phyloP scores from a whole-genome alignment of 2,888 invertebrate genomes.

The Mechanitis mazaeus region DNA sequence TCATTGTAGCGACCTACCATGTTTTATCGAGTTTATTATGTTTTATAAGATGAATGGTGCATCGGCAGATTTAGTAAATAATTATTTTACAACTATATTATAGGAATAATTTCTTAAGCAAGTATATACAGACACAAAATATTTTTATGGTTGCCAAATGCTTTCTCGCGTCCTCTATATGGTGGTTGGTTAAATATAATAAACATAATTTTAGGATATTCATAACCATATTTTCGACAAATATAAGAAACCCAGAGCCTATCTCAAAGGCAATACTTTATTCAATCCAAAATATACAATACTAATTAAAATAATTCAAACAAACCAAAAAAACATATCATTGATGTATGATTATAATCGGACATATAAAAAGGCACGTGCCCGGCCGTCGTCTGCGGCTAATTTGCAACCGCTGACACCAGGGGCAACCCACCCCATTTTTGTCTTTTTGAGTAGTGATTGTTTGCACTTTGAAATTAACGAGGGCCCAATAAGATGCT shows the following conservation, averaged over 20 bases:
- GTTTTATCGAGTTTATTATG: slow-evolving; percentile 34
- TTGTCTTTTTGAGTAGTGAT: slow-evolving; percentile 40
- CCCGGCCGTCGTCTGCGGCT: slow-evolving; percentile 35
- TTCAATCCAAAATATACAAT: not conserved
- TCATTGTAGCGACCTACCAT: slow-evolving; percentile 35
- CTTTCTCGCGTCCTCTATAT: too few relatives aligned
- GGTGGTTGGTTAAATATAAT: too few relatives aligned
- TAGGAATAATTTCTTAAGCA: too few relatives aligned
- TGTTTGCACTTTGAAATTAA: slow-evolving; percentile 36
- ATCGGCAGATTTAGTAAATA: not conserved
- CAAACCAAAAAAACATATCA: slow-evolving; percentile 9
- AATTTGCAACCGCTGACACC: slow-evolving; percentile 36
- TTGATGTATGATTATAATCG: slow-evolving; percentile 22
- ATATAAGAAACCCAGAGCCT: too few relatives aligned
- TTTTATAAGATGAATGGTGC: slow-evolving; percentile 15
- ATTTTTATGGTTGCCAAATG: too few relatives aligned
- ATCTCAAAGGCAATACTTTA: too few relatives aligned
- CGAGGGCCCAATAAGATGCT: slow-evolving; percentile 27
- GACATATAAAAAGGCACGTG: slow-evolving; percentile 37
- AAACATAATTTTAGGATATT: too few relatives aligned
- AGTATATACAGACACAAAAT: too few relatives aligned
- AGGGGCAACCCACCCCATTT: slow-evolving; percentile 8
- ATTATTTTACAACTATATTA: not conserved
- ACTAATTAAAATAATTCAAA: not conserved
- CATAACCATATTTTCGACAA: too few relatives aligned